Evolutionary conservation across 2,797 vertebrate genomes (phyloP).

Genomic region (Arnoldichthys spilopterus): DNA sequence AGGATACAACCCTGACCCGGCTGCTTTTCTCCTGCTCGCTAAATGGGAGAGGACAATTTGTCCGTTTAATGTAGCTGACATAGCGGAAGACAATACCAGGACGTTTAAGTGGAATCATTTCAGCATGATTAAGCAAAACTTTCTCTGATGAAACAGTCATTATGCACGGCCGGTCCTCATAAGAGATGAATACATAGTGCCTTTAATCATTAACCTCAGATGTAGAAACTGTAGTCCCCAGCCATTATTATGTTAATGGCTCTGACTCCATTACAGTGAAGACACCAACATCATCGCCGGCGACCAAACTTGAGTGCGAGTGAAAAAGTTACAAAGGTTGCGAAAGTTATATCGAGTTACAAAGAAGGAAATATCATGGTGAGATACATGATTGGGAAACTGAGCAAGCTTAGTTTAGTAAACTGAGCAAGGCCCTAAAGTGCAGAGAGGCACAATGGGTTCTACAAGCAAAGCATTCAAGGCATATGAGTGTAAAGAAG

Average conservation of each 20-base stretch:
- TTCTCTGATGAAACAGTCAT: slow-evolving; percentile 75
- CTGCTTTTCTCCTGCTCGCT: slow-evolving; percentile 77
- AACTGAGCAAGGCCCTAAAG: no score
- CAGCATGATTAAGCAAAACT: slow-evolving; percentile 83
- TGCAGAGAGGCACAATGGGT: no score
- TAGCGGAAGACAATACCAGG: slow-evolving; percentile 72
- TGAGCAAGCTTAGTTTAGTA: no score
- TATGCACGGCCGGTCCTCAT: slow-evolving; percentile 66
- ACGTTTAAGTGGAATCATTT: slow-evolving; percentile 81
- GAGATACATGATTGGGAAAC: no score
- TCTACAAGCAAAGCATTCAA: no score
- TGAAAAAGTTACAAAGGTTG: slow-evolving; percentile 27
- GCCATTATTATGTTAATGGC: slow-evolving; percentile 53
- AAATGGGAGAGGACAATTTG: slow-evolving; percentile 86
- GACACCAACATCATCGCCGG: slow-evolving; percentile 42
- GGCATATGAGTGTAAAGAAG: no score
- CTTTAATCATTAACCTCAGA: slow-evolving; percentile 59
- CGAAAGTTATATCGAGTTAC: no score
- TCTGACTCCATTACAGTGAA: slow-evolving; percentile 45
- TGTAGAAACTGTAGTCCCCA: slow-evolving; percentile 49
- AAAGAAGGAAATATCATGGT: no score
- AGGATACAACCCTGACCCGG: slow-evolving; percentile 83
- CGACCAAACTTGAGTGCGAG: slow-evolving; percentile 41
- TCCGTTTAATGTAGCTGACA: slow-evolving; percentile 81
- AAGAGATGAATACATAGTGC: slow-evolving; percentile 65